A percentile compares a stretch with the other conserved stretches of the same genome.
phyloP scores from a whole-genome alignment of 2,797 vertebrate species.

The Microhierax caerulescens region DNA sequence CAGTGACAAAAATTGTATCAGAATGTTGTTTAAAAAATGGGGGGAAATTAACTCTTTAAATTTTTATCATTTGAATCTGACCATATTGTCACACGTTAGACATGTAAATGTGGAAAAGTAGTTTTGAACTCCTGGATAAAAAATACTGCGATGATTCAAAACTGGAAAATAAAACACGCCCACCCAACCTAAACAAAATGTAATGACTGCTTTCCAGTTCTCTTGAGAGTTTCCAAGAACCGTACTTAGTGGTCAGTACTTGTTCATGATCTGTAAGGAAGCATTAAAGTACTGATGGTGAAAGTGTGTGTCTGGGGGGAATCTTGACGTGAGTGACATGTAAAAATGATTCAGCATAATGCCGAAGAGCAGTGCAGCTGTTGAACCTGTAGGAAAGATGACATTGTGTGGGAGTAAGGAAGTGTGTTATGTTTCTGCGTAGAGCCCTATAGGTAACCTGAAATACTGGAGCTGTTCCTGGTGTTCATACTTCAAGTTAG shows the following conservation, averaged over 20 bases:
- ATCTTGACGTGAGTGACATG: fast-evolving
- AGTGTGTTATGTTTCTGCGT: no score
- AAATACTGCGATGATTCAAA: no score
- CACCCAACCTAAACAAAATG: no score
- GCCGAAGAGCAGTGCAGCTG: neutral
- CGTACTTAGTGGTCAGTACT: neutral
- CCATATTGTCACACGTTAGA: neutral
- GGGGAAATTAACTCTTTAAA: neutral
- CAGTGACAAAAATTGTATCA: neutral
- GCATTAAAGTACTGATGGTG: neutral
- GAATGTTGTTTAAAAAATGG: neutral
- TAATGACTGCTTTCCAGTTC: no score
- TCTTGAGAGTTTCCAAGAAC: neutral
- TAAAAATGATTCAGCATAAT: neutral
- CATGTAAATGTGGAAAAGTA: no score
- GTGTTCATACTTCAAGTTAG: neutral
- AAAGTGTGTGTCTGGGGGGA: neutral
- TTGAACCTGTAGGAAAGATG: neutral
- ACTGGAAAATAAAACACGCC: no score
- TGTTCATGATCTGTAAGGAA: neutral
- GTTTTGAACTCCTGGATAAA: no score
- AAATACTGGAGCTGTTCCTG: neutral
- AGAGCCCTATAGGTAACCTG: neutral
- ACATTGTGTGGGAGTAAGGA: neutral
- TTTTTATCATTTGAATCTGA: neutral